These are phyloP conservation scores for Eciton burchellii DNA, from an alignment of 1,140 invertebrate species.

Conservation along the genomic window DNA sequence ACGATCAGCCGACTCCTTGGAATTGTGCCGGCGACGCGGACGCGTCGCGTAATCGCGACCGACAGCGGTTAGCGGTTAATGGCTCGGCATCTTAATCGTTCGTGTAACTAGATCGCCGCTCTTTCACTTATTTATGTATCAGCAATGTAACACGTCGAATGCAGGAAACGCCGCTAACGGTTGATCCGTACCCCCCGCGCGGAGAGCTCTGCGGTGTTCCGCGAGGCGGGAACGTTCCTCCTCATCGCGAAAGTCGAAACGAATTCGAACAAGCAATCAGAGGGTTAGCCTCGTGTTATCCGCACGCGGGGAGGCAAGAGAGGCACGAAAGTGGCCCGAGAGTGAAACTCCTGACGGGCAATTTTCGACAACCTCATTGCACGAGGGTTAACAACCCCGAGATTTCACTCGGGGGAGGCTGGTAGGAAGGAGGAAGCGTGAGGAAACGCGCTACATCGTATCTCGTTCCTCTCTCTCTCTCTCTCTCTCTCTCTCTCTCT, in stretches of 20 bases:
- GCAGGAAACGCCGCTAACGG: slow-evolving; percentile 22
- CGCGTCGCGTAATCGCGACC: slow-evolving; percentile 36
- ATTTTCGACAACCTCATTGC: slow-evolving; percentile 55
- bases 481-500: not conserved
- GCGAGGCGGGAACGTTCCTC: slow-evolving; percentile 27
- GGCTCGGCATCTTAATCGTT: slow-evolving; percentile 53
- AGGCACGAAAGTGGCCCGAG: slow-evolving; percentile 26
- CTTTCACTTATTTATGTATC: slow-evolving; percentile 54
- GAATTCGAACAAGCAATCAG: slow-evolving; percentile 36
- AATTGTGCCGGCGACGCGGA: slow-evolving; percentile 37
- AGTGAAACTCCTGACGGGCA: slow-evolving; percentile 30
- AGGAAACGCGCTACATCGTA: slow-evolving; percentile 11
- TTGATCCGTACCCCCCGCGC: slow-evolving; percentile 13
- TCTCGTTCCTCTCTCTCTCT: not conserved
- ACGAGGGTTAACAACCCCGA: slow-evolving; percentile 62
- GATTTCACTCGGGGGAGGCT: slow-evolving; percentile 46
- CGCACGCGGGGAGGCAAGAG: not conserved
- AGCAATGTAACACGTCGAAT: slow-evolving; percentile 26
- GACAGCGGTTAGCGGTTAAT: slow-evolving; percentile 56
- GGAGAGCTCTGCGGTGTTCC: slow-evolving; percentile 8
- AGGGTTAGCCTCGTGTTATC: slow-evolving; percentile 35
- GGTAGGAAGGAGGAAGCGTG: slow-evolving; percentile 2
- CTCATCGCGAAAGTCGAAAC: slow-evolving; percentile 10
- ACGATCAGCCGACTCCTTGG: slow-evolving; percentile 50
- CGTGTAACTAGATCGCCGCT: slow-evolving; percentile 23